Conservation (phyloP, 2,113 vertebrate species). For the Heliornis fulica region DNA sequence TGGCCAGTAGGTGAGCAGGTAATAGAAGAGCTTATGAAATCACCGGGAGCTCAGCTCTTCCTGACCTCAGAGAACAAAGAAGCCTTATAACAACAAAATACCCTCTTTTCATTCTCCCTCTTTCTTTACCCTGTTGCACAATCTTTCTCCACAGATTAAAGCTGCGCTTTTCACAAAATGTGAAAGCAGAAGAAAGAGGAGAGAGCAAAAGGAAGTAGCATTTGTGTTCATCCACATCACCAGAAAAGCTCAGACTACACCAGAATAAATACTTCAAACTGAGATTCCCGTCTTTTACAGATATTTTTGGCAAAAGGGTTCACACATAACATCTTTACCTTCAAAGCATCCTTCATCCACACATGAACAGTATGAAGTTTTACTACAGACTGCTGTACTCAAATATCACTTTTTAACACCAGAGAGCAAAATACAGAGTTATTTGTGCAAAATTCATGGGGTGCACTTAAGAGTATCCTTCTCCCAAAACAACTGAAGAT, state of each 20-base stretch:
- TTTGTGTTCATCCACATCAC: background rate
- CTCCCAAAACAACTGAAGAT: background rate
- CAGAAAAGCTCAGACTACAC: background rate
- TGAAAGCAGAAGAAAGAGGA: background rate
- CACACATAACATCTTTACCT: background rate
- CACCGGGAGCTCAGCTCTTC: background rate
- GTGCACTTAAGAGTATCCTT: background rate
- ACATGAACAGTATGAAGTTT: background rate
- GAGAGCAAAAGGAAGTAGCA: background rate
- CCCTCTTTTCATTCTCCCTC: background rate
- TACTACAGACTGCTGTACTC: background rate
- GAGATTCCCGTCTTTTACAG: background rate
- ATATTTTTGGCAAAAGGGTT: background rate
- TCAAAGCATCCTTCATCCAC: background rate
- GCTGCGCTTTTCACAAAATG: background rate
- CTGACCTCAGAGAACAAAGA: conserved; percentile 37
- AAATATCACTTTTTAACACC: background rate
- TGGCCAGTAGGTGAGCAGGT: conserved; percentile 18
- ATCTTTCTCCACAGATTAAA: background rate
- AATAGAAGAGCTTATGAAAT: background rate
- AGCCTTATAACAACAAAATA: background rate
- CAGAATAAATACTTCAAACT: background rate
- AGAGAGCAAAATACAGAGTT: background rate
- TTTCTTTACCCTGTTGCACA: background rate
- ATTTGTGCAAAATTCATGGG: background rate